Evolutionary conservation across 2,888 invertebrate species (phyloP).

Genomic region (Athalia circularis): DNA sequence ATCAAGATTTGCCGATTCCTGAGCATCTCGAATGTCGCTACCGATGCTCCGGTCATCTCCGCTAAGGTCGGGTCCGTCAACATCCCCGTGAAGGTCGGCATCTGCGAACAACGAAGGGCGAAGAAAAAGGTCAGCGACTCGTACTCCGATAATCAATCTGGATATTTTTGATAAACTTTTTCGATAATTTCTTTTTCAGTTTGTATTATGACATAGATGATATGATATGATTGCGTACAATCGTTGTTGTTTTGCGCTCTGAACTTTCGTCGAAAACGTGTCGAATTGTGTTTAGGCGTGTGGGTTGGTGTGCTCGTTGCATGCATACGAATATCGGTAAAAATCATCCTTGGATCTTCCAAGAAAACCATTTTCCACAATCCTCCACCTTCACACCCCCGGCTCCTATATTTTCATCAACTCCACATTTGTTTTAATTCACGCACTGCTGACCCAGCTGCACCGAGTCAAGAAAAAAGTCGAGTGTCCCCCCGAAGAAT

Average conservation of each 20-base stretch:
- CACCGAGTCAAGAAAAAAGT: too few relatives aligned
- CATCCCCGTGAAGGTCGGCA: constrained; percentile 79
- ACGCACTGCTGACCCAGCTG: too few relatives aligned
- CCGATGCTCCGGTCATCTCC: constrained; percentile 79
- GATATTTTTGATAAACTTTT: too few relatives aligned
- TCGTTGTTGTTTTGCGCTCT: constrained; percentile 71
- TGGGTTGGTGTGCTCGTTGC: constrained; percentile 71
- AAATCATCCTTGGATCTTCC: constrained; percentile 72
- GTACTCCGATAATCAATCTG: too few relatives aligned
- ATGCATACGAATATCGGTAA: constrained; percentile 71
- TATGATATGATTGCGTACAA: constrained; percentile 60
- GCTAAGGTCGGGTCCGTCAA: constrained; percentile 78
- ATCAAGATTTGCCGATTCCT: constrained; percentile 74
- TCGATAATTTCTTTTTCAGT: too few relatives aligned
- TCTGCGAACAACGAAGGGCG: constrained; percentile 70
- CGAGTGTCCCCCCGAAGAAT: too few relatives aligned
- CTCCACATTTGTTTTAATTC: too few relatives aligned
- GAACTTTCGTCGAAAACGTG: constrained; percentile 68
- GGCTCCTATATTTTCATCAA: too few relatives aligned
- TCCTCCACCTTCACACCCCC: constrained; percentile 60
- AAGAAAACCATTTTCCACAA: constrained; percentile 68
- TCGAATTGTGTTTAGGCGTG: constrained; percentile 70
- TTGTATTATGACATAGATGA: too few relatives aligned
- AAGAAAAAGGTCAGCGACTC: too few relatives aligned
- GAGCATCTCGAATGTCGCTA: constrained; percentile 77